These are phyloP conservation scores for Achlya flavicornis DNA, from an alignment of 2,888 invertebrate species.

Conservation along the genomic window DNA sequence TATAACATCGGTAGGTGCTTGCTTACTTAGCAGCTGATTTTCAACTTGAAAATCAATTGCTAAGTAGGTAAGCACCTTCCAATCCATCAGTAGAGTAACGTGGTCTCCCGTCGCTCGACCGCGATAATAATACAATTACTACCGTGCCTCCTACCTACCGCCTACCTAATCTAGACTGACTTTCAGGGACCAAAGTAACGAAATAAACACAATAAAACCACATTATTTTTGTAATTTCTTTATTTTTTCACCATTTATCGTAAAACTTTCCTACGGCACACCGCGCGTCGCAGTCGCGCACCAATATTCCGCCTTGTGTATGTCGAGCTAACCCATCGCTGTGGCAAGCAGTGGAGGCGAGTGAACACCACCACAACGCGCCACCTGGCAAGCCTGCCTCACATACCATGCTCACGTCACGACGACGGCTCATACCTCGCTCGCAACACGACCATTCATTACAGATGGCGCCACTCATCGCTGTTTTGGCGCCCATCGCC, in stretches of 20 bases:
- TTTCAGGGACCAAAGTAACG: no score
- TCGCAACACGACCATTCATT: slow-evolving; percentile 36
- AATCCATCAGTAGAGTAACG: no score
- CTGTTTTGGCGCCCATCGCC: slow-evolving; percentile 18
- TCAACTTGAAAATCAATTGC: no score
- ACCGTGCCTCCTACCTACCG: no score
- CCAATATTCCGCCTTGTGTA: slow-evolving; percentile 80
- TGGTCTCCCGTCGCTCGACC: no score
- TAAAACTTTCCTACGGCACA: slow-evolving; percentile 82
- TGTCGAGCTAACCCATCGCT: slow-evolving; percentile 59
- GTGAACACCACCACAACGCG: slow-evolving; percentile 21
- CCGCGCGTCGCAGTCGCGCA: slow-evolving; percentile 79
- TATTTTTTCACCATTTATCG: slow-evolving; percentile 84
- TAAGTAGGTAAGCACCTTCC: no score
- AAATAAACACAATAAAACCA: slow-evolving; percentile 23
- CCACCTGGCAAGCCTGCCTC: slow-evolving; percentile 20
- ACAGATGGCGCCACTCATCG: slow-evolving; percentile 22
- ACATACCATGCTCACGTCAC: slow-evolving; percentile 35
- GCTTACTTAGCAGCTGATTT: no score
- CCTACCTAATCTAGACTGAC: no score
- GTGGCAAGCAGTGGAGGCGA: background rate
- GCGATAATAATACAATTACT: no score
- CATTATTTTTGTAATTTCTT: slow-evolving; percentile 77
- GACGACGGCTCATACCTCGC: slow-evolving; percentile 42
- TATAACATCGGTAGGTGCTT: no score